Evolutionary conservation across 2,113 vertebrate species (phyloP).

Genomic region (Ceyx margarethae): DNA sequence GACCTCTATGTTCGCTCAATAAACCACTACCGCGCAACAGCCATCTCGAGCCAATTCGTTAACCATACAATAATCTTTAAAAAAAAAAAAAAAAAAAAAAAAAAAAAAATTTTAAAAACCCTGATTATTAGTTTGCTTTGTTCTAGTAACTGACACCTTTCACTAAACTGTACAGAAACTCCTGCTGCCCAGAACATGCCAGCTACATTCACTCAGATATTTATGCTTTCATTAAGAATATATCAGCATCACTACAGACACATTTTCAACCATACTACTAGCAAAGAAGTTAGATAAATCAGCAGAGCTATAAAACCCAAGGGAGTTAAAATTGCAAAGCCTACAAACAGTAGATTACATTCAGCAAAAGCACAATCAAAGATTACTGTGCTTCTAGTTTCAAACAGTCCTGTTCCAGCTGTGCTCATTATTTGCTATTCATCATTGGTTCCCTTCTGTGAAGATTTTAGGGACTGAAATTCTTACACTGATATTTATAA

Average conservation of each 20-base stretch:
- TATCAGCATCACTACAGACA: neutral
- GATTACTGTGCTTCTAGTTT: constrained; percentile 34
- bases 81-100: neutral
- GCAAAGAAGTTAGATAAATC: constrained; percentile 21
- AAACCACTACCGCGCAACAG: too few species aligned
- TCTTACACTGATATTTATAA: neutral
- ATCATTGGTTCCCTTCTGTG: neutral
- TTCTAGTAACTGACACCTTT: neutral
- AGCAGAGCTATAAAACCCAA: neutral
- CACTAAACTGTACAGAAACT: neutral
- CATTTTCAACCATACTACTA: neutral
- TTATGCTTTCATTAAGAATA: constrained; percentile 22
- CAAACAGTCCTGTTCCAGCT: constrained; percentile 18
- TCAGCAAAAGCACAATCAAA: constrained; percentile 53
- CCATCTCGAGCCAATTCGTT: too few species aligned
- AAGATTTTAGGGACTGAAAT: neutral
- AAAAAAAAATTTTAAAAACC: neutral
- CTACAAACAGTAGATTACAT: constrained; percentile 38
- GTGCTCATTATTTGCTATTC: constrained; percentile 55
- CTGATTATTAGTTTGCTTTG: neutral
- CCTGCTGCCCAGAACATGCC: neutral
- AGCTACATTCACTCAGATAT: neutral
- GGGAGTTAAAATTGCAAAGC: constrained; percentile 21
- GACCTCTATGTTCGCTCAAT: too few species aligned
- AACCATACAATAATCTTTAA: too few species aligned